Base-by-base conservation (phyloP, 2,888 invertebrate genomes). In the Crioceris asparagi region DNA sequence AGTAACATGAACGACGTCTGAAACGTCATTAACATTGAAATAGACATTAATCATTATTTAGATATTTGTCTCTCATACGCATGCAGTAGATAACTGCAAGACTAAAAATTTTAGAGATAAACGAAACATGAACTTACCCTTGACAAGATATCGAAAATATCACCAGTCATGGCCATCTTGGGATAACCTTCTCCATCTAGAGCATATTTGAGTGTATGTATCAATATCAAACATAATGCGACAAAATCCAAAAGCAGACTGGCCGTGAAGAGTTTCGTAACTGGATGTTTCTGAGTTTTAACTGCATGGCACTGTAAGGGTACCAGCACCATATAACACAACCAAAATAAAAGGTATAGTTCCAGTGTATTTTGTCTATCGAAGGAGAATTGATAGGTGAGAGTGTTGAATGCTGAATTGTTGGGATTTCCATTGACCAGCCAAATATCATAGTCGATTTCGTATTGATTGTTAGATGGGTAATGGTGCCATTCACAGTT, bases 391-490 rank as follows among this genome's bases (percentile, higher is more conserved):
- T 97, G 93, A 67, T 91, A 93, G 39, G 87, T 79, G 53, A 96
- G 72, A 39, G 86, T 83, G 62, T 90, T 92, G 55, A 83, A 83
- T 42, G 83, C 75, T 40, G 86, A 85, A 51, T 78, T 74, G 59
- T 86, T 87, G 0, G 97, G 97, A 65, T 90, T 87, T 17, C 96
- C 94, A 66, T 97, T 97, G 5, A 96, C 94, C 32, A 97, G 72
- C 84, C 91, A 92, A 49, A 97, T 82, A 62, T 97, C 90, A 63
- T 94, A 97, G 35, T 80, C 68, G 10, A 88, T 65, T 35, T 72
- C 65, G 34, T 55, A 57, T 12, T 56, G 47, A 12, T 56, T 47
- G 18, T 39, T 33, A 8, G 74, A 70, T 44, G 74, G 68, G 44
- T 82, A 82, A 52, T 87, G 76, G 50, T 82, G 82, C 92, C 92